Evolutionary conservation across 2,113 vertebrate species (phyloP).

Genomic region (Mugil cephalus): DNA sequence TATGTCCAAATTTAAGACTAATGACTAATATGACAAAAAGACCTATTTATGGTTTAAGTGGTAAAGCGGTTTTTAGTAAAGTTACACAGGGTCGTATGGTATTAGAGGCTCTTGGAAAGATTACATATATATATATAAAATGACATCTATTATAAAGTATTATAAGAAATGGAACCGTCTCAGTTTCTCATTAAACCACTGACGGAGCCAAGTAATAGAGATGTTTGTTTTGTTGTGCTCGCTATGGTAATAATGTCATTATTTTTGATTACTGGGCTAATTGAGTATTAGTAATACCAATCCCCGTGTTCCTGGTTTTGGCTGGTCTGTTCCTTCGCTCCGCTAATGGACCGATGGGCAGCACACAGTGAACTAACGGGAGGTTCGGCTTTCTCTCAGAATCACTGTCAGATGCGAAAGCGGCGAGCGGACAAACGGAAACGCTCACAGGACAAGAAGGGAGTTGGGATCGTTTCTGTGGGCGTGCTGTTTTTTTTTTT

Average conservation of each 20-base stretch:
- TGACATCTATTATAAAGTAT: too few relatives aligned
- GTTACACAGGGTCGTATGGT: too few relatives aligned
- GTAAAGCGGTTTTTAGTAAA: too few relatives aligned
- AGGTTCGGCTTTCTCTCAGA: conserved; percentile 11
- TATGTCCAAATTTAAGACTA: too few relatives aligned
- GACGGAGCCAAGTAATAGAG: background rate
- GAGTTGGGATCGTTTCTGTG: too few relatives aligned
- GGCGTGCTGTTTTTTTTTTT: background rate
- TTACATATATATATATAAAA: background rate
- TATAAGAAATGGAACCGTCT: too few relatives aligned
- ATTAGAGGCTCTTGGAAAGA: too few relatives aligned
- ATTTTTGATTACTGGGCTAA: conserved; percentile 29
- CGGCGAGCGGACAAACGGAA: background rate
- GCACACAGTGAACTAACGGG: conserved; percentile 11
- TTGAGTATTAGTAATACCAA: conserved; percentile 11
- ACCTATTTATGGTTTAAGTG: too few relatives aligned
- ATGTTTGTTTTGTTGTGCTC: conserved; percentile 34
- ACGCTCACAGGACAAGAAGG: too few relatives aligned
- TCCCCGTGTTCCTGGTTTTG: conserved; percentile 4
- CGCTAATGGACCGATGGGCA: conserved; percentile 9
- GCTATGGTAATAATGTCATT: conserved; percentile 40
- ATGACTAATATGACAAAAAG: too few relatives aligned
- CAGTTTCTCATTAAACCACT: background rate
- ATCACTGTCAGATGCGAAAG: background rate
- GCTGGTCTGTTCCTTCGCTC: conserved; percentile 13